These are phyloP conservation scores for Trachelus iudaicus DNA, from an alignment of 2,888 invertebrate species.

Conservation along the genomic window DNA sequence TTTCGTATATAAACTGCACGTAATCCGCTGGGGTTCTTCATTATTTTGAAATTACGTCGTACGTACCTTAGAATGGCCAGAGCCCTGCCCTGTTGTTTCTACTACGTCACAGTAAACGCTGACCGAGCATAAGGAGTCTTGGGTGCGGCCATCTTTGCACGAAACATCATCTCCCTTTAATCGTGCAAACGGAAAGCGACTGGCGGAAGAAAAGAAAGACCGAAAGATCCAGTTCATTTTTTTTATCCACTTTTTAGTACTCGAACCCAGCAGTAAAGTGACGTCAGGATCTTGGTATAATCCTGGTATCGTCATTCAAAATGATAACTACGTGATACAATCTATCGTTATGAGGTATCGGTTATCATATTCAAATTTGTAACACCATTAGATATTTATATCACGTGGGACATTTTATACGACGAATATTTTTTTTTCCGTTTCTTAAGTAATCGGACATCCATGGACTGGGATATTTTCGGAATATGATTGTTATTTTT, in stretches of 20 bases:
- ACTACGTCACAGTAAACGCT: not conserved
- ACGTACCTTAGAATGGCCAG: too few species aligned
- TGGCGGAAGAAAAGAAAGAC: not conserved
- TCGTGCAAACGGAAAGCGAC: not conserved
- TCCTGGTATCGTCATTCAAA: too few species aligned
- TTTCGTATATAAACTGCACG: not conserved
- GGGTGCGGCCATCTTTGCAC: not conserved
- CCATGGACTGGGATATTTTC: not conserved
- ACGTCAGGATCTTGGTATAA: too few species aligned
- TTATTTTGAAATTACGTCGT: not conserved
- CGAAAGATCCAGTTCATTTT: too few species aligned
- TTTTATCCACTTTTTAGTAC: too few species aligned
- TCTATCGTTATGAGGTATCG: not conserved
- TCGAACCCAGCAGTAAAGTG: too few species aligned
- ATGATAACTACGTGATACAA: too few species aligned
- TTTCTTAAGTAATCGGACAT: not conserved
- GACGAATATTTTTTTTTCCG: not conserved
- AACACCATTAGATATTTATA: not conserved
- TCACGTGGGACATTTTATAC: not conserved
- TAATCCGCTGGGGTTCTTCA: not conserved
- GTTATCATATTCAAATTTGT: not conserved
- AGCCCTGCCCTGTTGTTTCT: not conserved
- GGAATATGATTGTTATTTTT: not conserved
- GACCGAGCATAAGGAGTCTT: not conserved
- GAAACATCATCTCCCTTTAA: not conserved